A percentile compares a stretch with the other conserved stretches of the same genome.
phyloP scores from a whole-genome alignment of 1,140 invertebrate genomes.

The Caerostris darwini region DNA sequence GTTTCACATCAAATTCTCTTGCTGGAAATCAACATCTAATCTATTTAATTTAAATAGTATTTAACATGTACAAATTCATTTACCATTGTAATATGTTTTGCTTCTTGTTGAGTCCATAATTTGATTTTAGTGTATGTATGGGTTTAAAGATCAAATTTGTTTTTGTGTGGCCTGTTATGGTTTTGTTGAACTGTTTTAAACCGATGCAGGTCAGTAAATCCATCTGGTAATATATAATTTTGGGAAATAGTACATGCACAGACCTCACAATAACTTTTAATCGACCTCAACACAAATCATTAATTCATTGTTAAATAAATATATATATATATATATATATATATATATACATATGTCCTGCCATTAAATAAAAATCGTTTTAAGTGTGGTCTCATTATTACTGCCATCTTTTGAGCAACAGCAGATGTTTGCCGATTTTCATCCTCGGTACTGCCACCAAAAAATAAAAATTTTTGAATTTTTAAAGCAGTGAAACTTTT shows the following conservation, averaged over 20 bases:
- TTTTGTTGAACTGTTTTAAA: conserved; percentile 51
- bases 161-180: conserved; percentile 34
- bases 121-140: conserved; percentile 31
- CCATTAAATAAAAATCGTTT: conserved; percentile 63
- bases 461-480: conserved; percentile 12
- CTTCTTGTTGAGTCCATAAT: conserved; percentile 20
- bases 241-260: conserved; percentile 51
- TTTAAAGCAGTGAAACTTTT: conserved; percentile 1
- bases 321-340: too few species aligned
- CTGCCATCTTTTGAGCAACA: conserved; percentile 67
- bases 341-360: conserved; percentile 60
- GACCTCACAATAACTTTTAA: conserved; percentile 63
- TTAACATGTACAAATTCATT: conserved; percentile 53
- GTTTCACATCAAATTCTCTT: not conserved
- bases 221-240: not conserved
- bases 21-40: not conserved
- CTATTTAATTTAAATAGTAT: conserved; percentile 21
- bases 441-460: conserved; percentile 44
- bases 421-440: conserved; percentile 5
- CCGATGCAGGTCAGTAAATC: conserved; percentile 15
- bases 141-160: conserved; percentile 42
- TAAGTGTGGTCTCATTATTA: conserved; percentile 64
- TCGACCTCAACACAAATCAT: conserved; percentile 51
- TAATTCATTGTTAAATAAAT: conserved; percentile 62
- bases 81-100: conserved; percentile 41